A percentile compares a stretch with the other conserved stretches of the same genome.
These are phyloP conservation scores for Agrochola macilenta DNA, from an alignment of 2,888 invertebrate genomes.

Conservation along the genomic window DNA sequence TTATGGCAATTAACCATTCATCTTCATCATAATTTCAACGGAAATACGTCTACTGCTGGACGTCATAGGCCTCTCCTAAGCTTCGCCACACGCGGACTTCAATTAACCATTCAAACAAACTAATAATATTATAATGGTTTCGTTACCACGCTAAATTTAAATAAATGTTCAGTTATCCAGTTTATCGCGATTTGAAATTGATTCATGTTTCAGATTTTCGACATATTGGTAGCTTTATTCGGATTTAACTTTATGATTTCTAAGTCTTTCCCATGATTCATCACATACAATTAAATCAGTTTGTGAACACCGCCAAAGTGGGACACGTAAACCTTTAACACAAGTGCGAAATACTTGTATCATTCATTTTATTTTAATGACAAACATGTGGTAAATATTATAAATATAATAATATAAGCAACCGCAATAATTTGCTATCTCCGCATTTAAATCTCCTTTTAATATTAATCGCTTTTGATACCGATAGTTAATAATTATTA, in stretches of 20 bases:
- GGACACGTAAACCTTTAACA: not conserved
- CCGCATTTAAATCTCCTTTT: not conserved
- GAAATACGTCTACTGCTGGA: not conserved
- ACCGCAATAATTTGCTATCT: not conserved
- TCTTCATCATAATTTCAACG: not conserved
- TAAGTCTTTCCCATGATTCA: not conserved
- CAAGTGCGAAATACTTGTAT: not conserved
- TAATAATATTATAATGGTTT: slow-evolving; percentile 4
- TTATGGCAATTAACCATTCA: not conserved
- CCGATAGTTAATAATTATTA: not conserved
- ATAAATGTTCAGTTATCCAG: not conserved
- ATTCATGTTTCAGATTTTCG: not conserved
- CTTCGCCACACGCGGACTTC: not conserved
- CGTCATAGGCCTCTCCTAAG: not conserved
- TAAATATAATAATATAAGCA: too few relatives aligned
- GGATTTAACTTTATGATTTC: not conserved
- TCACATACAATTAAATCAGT: too few relatives aligned
- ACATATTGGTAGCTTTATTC: not conserved
- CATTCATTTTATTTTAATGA: not conserved
- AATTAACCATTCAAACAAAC: not conserved
- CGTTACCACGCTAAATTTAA: not conserved
- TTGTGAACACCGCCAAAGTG: not conserved
- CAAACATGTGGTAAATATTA: slow-evolving; percentile 4
- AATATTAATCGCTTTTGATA: not conserved
- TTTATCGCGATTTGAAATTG: not conserved